Evolutionary conservation across 2,797 vertebrate species (phyloP).

Genomic region (Falco cherrug): DNA sequence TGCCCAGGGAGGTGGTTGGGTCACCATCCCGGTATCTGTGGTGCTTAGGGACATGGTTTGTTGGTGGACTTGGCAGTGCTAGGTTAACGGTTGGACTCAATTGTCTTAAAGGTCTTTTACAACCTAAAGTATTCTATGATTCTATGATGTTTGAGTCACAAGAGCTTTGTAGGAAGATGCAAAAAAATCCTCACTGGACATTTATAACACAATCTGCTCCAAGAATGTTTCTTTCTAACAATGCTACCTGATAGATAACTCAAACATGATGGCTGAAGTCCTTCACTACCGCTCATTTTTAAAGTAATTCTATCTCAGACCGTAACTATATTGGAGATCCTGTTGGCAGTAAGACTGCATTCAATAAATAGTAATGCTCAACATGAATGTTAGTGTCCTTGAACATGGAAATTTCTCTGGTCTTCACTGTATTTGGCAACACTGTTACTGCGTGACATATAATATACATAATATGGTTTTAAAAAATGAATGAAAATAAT

Average conservation of each 20-base stretch:
- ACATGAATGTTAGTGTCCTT: background rate
- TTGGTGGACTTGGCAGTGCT: too few species aligned
- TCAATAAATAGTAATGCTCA: background rate
- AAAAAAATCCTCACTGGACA: background rate
- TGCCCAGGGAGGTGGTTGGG: too few species aligned
- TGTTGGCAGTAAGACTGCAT: background rate
- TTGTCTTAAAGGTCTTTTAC: too few species aligned
- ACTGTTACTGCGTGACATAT: background rate
- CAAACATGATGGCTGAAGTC: background rate
- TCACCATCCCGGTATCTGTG: too few species aligned
- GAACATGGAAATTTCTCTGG: background rate
- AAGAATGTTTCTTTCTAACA: background rate
- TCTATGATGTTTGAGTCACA: background rate
- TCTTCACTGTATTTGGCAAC: background rate
- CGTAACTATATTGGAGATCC: rapidly evolving
- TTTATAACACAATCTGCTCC: background rate
- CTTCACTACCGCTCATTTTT: background rate
- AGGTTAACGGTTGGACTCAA: too few species aligned
- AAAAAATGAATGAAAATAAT: background rate
- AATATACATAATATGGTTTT: background rate
- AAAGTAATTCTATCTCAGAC: background rate
- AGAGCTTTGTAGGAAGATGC: background rate
- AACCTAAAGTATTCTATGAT: too few species aligned
- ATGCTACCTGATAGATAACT: background rate
- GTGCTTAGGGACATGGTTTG: too few species aligned